Conservation (phyloP, 2,797 vertebrate species). For the Gila robusta region DNA sequence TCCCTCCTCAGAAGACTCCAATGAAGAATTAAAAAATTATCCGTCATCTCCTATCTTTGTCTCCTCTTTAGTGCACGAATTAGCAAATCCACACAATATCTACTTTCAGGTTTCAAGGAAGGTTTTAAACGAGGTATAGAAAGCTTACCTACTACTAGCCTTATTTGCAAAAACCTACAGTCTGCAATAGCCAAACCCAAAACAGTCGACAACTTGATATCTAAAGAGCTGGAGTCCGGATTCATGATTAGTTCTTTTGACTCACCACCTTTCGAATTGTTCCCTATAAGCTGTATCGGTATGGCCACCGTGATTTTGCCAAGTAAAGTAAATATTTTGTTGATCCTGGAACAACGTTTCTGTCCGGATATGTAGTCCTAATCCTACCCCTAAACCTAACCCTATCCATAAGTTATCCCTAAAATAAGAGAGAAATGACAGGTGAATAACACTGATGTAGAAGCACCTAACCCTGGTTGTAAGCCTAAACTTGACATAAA, state of each 20-base stretch:
- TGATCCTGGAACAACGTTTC: too few relatives aligned
- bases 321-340: too few relatives aligned
- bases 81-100: background rate
- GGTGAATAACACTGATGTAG: too few relatives aligned
- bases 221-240: background rate
- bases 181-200: background rate
- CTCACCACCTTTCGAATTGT: background rate
- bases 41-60: background rate
- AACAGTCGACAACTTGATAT: background rate
- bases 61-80: too few relatives aligned
- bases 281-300: background rate
- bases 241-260: background rate
- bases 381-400: too few relatives aligned
- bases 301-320: too few relatives aligned
- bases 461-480: too few relatives aligned
- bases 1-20: background rate
- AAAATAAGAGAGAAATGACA: too few relatives aligned
- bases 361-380: too few relatives aligned
- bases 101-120: background rate
- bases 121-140: background rate
- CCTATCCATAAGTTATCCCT: too few relatives aligned
- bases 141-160: background rate
- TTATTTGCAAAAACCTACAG: background rate
- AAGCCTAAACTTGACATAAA: too few relatives aligned
- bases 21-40: background rate